Evolutionary conservation across 2,797 vertebrate species (phyloP).

Genomic region (Ammospiza maritima): DNA sequence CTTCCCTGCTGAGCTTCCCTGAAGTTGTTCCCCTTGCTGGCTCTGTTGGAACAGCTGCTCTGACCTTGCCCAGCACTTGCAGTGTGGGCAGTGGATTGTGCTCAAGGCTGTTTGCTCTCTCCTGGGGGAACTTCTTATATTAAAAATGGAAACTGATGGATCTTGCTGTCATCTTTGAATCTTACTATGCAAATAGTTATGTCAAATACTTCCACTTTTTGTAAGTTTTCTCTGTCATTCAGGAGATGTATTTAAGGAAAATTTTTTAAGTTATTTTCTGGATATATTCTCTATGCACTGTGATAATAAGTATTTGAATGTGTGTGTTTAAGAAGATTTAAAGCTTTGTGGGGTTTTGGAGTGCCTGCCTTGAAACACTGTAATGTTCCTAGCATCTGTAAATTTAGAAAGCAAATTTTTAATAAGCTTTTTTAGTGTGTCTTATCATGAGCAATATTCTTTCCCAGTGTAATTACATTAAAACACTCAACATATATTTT

Average conservation of each 20-base stretch:
- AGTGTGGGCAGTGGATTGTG: neutral
- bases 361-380: neutral
- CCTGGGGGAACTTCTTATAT: neutral
- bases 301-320: neutral
- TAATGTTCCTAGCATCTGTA: neutral
- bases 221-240: neutral
- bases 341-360: neutral
- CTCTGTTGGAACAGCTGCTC: neutral
- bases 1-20: neutral
- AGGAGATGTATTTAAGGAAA: neutral
- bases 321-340: neutral
- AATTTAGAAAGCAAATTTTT: neutral
- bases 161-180: neutral
- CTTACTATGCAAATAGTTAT: neutral
- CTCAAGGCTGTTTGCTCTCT: neutral
- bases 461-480: neutral
- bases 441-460: neutral
- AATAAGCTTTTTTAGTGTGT: neutral
- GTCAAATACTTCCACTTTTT: neutral
- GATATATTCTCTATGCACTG: neutral
- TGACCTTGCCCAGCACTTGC: neutral
- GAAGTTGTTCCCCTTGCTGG: accelerated
- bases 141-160: neutral
- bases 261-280: neutral
- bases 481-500: neutral